A percentile compares a stretch with the other conserved stretches of the same genome.
Evolutionary conservation across 1,140 invertebrate genomes (phyloP).

Genomic region (Trichomalopsis sarcophagae): DNA sequence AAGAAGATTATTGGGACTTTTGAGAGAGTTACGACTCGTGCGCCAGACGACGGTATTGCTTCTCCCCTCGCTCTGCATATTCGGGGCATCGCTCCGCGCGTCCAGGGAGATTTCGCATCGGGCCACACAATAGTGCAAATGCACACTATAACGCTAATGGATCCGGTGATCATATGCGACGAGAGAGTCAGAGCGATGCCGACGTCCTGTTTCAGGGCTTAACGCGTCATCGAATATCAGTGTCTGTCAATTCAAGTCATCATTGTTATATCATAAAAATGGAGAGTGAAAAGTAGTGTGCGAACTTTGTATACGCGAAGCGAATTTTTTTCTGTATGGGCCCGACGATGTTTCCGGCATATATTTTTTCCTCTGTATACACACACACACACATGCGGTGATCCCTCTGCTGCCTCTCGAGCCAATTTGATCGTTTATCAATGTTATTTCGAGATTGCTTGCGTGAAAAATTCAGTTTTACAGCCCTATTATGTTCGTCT

Average conservation of each 20-base stretch:
- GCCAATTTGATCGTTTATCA: slow-evolving; percentile 16
- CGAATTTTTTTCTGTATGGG: neutral
- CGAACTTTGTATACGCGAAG: neutral
- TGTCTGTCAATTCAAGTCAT: slow-evolving; percentile 37
- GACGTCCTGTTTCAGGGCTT: neutral
- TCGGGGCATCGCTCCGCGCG: neutral
- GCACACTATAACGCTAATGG: neutral
- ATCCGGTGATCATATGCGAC: neutral
- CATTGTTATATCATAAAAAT: slow-evolving; percentile 20
- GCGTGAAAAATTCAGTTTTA: neutral
- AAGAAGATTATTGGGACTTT: neutral
- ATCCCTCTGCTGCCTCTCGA: neutral
- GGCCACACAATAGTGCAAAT: neutral
- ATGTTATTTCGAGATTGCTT: neutral
- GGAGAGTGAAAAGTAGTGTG: neutral
- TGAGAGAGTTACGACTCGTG: neutral
- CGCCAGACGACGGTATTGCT: neutral
- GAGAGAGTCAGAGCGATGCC: neutral
- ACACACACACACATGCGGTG: no score
- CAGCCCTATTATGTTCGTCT: no score
- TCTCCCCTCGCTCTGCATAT: neutral
- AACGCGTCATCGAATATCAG: slow-evolving; percentile 27
- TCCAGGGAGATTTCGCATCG: neutral
- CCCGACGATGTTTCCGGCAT: neutral
- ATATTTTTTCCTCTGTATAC: no score